Evolutionary conservation across 2,888 invertebrate genomes (phyloP).

Genomic region (Drosophila multiciliata): DNA sequence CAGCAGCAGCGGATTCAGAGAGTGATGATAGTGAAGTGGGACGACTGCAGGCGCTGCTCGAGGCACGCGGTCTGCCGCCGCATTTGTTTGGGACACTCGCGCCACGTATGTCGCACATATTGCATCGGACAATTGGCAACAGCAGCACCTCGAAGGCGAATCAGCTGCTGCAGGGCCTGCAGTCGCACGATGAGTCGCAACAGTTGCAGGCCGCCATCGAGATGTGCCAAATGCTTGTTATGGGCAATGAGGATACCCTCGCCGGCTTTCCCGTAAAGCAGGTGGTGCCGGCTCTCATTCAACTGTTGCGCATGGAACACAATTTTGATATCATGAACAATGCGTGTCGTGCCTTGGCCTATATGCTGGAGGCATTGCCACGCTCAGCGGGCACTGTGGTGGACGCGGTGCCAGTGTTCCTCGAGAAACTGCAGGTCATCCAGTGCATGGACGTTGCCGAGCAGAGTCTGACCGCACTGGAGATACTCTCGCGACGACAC

Average conservation of each 20-base stretch:
- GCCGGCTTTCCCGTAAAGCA: slow-evolving; percentile 99
- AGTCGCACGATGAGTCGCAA: slow-evolving; percentile 97
- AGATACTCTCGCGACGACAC: slow-evolving; percentile 98
- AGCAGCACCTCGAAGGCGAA: slow-evolving; percentile 95
- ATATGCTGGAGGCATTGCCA: slow-evolving; percentile 99
- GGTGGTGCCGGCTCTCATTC: slow-evolving; percentile 97
- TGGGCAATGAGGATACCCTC: slow-evolving; percentile 99
- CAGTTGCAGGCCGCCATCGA: slow-evolving; percentile 98
- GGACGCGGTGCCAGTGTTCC: slow-evolving; percentile 98
- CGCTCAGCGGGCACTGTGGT: slow-evolving; percentile 98
- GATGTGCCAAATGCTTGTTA: slow-evolving; percentile 99
- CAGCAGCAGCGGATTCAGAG: slow-evolving; percentile 87
- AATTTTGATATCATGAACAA: slow-evolving; percentile 99
- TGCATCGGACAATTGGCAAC: slow-evolving; percentile 97
- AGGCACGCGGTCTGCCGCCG: slow-evolving; percentile 97
- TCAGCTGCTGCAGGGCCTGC: slow-evolving; percentile 95
- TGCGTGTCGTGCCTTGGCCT: slow-evolving; percentile 98
- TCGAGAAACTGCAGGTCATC: slow-evolving; percentile 98
- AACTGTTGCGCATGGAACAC: slow-evolving; percentile 97
- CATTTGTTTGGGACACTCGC: slow-evolving; percentile 98
- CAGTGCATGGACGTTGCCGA: slow-evolving; percentile 99
- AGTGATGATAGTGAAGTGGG: slow-evolving; percentile 98
- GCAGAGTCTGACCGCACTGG: slow-evolving; percentile 98
- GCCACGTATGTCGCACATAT: slow-evolving; percentile 97
- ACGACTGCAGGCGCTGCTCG: slow-evolving; percentile 95